phyloP scores from a whole-genome alignment of 2,113 vertebrate genomes.

The Microtus oregoni region DNA sequence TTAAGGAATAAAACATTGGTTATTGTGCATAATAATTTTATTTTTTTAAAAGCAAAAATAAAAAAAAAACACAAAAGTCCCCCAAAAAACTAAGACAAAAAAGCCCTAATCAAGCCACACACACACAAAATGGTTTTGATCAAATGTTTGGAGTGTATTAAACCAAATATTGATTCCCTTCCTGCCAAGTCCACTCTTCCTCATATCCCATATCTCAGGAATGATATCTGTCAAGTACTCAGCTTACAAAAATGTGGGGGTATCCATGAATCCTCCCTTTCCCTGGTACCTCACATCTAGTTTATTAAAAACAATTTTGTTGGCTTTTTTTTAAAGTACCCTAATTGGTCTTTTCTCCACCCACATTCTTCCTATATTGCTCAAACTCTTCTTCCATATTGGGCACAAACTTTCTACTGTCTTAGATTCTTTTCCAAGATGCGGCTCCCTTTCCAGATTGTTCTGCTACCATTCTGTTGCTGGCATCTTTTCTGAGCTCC shows the following conservation, averaged over 20 bases:
- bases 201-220: background rate
- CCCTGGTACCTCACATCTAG: background rate
- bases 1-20: slow-evolving; percentile 8
- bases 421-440: slow-evolving; percentile 20
- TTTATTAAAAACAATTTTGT: slow-evolving; percentile 30
- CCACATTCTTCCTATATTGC: background rate
- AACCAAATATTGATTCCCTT: slow-evolving; percentile 28
- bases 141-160: slow-evolving; percentile 52
- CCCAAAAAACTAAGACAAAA: background rate
- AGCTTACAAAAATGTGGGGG: background rate
- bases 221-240: slow-evolving; percentile 14
- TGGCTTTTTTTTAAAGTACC: background rate
- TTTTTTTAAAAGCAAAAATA: background rate
- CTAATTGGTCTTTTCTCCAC: slow-evolving; percentile 2
- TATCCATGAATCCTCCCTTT: slow-evolving; percentile 36
- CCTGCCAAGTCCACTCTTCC: background rate
- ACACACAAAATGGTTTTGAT: slow-evolving; percentile 34
- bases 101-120: background rate
- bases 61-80: background rate
- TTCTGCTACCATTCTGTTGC: slow-evolving; percentile 8
- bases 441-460: background rate
- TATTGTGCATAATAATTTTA: slow-evolving; percentile 44
- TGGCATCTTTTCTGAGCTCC: background rate
- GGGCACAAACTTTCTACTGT: background rate
- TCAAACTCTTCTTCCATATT: slow-evolving; percentile 20